phyloP scores from a whole-genome alignment of 2,797 vertebrate species.

The Sebastes vulpes region DNA sequence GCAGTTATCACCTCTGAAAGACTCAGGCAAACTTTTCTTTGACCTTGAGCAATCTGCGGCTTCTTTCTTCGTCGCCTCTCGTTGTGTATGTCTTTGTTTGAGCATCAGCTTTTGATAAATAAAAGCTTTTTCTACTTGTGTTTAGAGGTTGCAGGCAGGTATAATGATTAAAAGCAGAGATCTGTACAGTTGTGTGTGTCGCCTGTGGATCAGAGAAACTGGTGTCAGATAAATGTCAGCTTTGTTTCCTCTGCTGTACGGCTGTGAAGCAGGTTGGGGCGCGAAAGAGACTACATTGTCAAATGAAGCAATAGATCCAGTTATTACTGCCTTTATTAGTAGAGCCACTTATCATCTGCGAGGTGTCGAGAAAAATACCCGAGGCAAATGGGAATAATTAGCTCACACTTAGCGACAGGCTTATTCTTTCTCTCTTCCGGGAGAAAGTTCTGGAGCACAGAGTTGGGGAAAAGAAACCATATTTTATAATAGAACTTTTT shows the following conservation, averaged over 20 bases:
- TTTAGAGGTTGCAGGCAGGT: conserved; percentile 4
- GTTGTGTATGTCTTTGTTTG: conserved; percentile 8
- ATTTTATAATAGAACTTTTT: not conserved
- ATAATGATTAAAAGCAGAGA: conserved; percentile 35
- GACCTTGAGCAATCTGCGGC: conserved; percentile 59
- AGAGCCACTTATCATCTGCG: conserved; percentile 49
- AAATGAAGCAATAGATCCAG: conserved; percentile 53
- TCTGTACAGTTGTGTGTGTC: conserved; percentile 7
- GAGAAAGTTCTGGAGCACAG: conserved; percentile 27
- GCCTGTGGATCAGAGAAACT: conserved; percentile 16
- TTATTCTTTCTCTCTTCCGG: conserved; percentile 36
- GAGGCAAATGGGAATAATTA: conserved; percentile 66
- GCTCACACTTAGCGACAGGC: conserved; percentile 41
- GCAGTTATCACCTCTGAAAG: conserved; percentile 74
- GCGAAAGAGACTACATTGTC: conserved; percentile 27
- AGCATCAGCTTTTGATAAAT: conserved; percentile 8
- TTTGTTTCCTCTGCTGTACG: conserved; percentile 38
- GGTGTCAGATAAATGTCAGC: conserved; percentile 40
- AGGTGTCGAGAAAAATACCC: conserved; percentile 46
- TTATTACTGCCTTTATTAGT: conserved; percentile 61
- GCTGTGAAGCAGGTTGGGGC: conserved; percentile 10
- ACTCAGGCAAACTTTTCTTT: conserved; percentile 66
- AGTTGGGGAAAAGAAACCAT: conserved; percentile 9
- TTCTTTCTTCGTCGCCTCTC: conserved; percentile 18
- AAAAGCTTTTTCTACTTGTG: not conserved